Percentiles rank a stretch among this genome's conserved stretches.
Conservation (phyloP, 2,797 vertebrate genomes). For the Myotis myotis region DNA sequence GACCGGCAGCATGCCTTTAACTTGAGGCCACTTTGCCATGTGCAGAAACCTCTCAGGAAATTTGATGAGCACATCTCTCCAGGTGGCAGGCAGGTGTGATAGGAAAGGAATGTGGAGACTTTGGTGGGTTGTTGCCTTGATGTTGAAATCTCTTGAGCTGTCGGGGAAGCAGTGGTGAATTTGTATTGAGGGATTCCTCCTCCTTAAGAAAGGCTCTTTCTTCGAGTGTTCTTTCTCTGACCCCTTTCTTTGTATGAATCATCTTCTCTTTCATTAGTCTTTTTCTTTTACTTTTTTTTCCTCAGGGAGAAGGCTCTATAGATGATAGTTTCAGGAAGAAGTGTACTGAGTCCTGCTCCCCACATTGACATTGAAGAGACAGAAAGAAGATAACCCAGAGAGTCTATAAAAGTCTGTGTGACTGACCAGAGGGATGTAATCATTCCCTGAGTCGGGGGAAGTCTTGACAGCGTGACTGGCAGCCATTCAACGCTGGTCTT, state of each 20-base stretch:
- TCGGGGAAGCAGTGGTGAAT: background rate
- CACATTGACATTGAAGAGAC: background rate
- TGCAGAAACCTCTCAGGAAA: background rate
- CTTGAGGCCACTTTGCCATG: background rate
- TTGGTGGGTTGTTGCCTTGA: background rate
- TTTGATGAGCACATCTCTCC: background rate
- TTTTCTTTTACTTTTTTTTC: background rate
- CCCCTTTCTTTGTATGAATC: background rate
- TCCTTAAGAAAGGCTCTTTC: background rate
- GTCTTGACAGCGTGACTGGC: background rate
- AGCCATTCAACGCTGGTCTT: background rate
- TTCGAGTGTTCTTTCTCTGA: background rate
- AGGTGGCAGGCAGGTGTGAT: background rate
- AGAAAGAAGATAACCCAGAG: background rate
- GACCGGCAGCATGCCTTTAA: background rate
- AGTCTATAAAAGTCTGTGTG: slow-evolving; percentile 22
- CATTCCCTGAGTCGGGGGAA: background rate
- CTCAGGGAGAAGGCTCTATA: background rate
- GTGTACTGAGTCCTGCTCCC: background rate
- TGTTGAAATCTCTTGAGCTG: background rate
- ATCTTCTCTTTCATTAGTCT: background rate
- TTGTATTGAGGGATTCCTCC: background rate
- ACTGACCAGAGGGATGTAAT: background rate
- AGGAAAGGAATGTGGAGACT: slow-evolving; percentile 13
- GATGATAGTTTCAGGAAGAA: slow-evolving; percentile 26